Evolutionary conservation across 2,113 vertebrate species (phyloP), one percentile per base, ranked within the genome.

Genomic region (Tenrec ecaudatus): DNA sequence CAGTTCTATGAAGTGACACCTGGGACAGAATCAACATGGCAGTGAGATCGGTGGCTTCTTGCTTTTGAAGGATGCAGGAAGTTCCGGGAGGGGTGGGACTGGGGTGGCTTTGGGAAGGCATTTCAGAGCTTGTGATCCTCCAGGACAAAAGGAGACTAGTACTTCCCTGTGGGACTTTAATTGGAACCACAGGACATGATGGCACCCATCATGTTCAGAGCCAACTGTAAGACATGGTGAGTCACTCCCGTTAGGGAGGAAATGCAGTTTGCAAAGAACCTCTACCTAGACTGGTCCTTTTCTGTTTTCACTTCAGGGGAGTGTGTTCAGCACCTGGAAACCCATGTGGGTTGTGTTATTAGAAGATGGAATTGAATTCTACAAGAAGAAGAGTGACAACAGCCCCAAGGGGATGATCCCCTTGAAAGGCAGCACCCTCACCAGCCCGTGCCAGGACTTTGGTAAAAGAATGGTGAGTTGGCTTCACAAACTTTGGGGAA

Each of bases 341-440:
- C 98, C 98, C 0, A 98, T 99, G 98, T 99, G 99, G 99, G 98
- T 99, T 1, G 98, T 99, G 75, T 96, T 99, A 64, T 98, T 99
- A 86, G 99, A 99, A 87, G 99, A 99, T 31, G 99, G 98, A 43
- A 94, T 99, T 91, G 99, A 99, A 94, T 99, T 99, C 98, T 99
- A 99, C 94, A 99, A 99, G 96, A 98, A 99, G 97, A 99, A 99
- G 97, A 98, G 98, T 47, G 99, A 99, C 93, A 98, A 82, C 58
- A 99, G 97, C 76, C 98, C 99, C 47, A 99, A 99, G 98, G 99
- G 99, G 84, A 99, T 99, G 99, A 98, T 99, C 81, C 99, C 99
- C 6, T 95, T 99, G 11, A 99, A 99, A 95, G 99, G 98, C 96
- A 98, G 99, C 9, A 96, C 95, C 3, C 82, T 99, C 69, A 97